phyloP scores from a whole-genome alignment of 2,113 vertebrate species.

The Trachemys scripta region DNA sequence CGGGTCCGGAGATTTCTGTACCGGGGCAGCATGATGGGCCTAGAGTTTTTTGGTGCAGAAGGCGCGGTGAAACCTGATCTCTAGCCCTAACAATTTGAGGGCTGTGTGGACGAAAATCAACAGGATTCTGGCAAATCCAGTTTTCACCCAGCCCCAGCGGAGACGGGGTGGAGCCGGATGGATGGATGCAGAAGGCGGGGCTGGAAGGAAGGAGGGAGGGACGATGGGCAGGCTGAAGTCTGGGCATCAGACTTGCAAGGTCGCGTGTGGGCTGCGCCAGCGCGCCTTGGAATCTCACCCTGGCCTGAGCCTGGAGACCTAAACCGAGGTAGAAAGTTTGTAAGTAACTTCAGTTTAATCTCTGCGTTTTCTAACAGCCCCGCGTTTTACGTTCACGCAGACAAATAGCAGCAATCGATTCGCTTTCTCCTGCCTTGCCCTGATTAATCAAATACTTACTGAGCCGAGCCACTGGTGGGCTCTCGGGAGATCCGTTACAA shows the following conservation, averaged over 20 bases:
- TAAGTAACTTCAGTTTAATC: not conserved
- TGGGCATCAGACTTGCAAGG: not conserved
- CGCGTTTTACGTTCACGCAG: not conserved
- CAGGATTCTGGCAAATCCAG: not conserved
- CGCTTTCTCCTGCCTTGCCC: not conserved
- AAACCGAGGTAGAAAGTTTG: not conserved
- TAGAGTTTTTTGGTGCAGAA: not conserved
- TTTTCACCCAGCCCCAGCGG: not conserved
- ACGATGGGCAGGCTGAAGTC: not conserved
- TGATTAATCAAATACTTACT: not conserved
- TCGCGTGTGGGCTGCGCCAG: no score
- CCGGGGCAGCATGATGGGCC: no score
- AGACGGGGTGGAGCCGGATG: not conserved
- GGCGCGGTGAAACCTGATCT: not conserved
- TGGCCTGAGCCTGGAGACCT: not conserved
- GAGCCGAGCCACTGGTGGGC: not conserved
- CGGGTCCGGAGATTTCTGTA: not conserved
- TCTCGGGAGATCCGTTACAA: not conserved
- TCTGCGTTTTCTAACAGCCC: not conserved
- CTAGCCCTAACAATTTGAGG: not conserved
- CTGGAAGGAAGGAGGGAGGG: not conserved
- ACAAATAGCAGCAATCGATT: not conserved
- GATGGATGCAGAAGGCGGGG: constrained; percentile 40
- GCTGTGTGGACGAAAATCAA: not conserved
- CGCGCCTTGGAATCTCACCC: not conserved